Base-by-base conservation (phyloP, 1,140 invertebrate species). In the Parasteatoda tepidariorum region DNA sequence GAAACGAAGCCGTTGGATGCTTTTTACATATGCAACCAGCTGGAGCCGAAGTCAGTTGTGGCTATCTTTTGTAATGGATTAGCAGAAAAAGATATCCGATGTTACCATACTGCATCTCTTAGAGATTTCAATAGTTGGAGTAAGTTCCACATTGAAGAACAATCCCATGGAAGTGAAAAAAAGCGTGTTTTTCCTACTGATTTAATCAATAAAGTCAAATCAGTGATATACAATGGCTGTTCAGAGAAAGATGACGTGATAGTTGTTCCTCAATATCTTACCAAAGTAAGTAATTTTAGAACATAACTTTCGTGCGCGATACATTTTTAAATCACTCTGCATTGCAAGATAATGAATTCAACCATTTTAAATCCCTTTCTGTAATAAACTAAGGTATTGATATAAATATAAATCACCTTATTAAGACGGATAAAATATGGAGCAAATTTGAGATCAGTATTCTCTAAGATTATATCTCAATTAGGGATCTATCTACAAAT, bases 91-190 rank as follows among this genome's bases (percentile, higher is more conserved):
- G 30, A 55, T 22, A 64, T 79, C 3, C 22, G 24, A 9, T 79
- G 62, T 18, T 68, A 68, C 22, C 75, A 79, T n/a, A 79, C 22
- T 28, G 75, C 75, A 18, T 61, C 75, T 2, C 28, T 79, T 6
- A 55, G 38, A 2, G 54, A 38, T 11, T 79, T 55, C 48, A 24
- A 3, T 13, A 34, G 48, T 22, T 79, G 75, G 75, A 18, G 41
- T 4, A 79, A 79, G 22, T 68, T 57, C 48, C 28, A 67, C 18
- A 18, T 68, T 2, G 15, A 26, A n/a, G n/a, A 24, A 22, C 3
- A 31, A 26, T 9, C 31, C 0, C 33, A 6, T 1, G 18, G 18
- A 18, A 30, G 13, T 34, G 26, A 13, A 0, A 15, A 13, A 11
- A 38, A 57, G 11, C 15, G 9, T 18, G 18, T 31, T 28, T 79